Evolutionary conservation across 2,113 vertebrate species (phyloP), one percentile per base, ranked within the genome.

Genomic region (Orthonyx spaldingii): DNA sequence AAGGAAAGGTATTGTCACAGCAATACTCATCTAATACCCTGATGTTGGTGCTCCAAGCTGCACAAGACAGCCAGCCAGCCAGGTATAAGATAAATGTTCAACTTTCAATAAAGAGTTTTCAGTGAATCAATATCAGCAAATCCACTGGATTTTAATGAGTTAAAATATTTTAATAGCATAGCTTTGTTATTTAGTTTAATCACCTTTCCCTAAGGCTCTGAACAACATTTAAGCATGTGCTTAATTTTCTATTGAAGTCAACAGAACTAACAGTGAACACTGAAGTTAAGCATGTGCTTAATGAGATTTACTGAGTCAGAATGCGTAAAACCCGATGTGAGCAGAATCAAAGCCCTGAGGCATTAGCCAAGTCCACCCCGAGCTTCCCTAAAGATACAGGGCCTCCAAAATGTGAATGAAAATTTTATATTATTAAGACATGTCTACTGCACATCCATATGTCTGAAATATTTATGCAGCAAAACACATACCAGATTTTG

Each of bases 281-380:
- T 90, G 49, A n/a, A 93, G 59, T 88, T 68, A 72, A 96, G 91
- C 71, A 56, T 21, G 41, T 52, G 75, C 79, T 83, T 96, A 96
- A 94, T 90, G 84, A 91, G 94, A 96, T 96, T 93, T 86, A 91
- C 85, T 77, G 76, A 84, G 87, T 85, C 85, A 94, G 66, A 96
- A 96, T 39, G 78, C 4, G 1, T 65, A 77, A 96, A 96, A 80
- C 37, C n/a, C 10, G 2, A 55, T 55, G 79, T 84, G 85, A 95
- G 88, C 83, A 90, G 39, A 96, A 92, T 86, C 83, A 88, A 95
- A 97, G 82, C 87, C 69, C 82, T 5, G 21, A 59, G 35, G 68
- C 50, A 77, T 90, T 55, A 86, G 83, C 19, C 59, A 90, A 57
- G 82, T 86, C 75, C 66, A 84, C 50, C 28, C 79, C 1, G 2